Percentiles rank a stretch among this genome's conserved stretches.
phyloP scores from a whole-genome alignment of 2,113 vertebrate species.

The Camarhynchus parvulus region DNA sequence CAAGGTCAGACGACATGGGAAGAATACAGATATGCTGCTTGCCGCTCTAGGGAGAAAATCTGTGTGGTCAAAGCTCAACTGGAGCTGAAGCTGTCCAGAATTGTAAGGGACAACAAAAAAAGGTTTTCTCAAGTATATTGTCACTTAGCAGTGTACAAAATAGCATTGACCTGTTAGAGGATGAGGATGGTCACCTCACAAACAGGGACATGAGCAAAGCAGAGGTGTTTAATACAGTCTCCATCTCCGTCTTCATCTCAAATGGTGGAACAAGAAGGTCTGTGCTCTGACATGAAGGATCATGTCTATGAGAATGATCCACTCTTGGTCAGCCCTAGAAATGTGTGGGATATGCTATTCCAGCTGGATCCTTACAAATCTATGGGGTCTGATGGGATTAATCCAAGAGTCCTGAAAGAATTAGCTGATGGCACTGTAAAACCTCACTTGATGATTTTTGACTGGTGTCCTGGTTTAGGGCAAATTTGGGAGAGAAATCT shows the following conservation, averaged over 20 bases:
- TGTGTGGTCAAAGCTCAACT: neutral
- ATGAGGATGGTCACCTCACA: neutral
- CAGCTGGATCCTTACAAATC: neutral
- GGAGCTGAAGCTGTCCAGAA: neutral
- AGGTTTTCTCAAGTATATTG: neutral
- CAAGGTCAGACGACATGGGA: neutral
- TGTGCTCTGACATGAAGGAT: neutral
- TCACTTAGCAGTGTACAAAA: neutral
- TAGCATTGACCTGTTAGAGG: neutral
- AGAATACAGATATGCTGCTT: neutral
- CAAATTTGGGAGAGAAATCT: too few species aligned
- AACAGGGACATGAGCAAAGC: neutral
- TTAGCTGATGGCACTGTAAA: neutral
- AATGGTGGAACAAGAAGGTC: neutral
- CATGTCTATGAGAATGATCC: neutral
- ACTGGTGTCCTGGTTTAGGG: neutral
- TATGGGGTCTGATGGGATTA: neutral
- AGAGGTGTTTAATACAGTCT: neutral
- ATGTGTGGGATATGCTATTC: neutral
- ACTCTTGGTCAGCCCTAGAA: fast-evolving
- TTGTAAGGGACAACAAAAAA: neutral
- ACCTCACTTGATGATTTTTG: neutral
- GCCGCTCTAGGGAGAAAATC: neutral
- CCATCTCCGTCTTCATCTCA: neutral
- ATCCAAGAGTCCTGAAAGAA: neutral